Conservation (phyloP, 2,113 vertebrate genomes). For the Raphicerus campestris region DNA sequence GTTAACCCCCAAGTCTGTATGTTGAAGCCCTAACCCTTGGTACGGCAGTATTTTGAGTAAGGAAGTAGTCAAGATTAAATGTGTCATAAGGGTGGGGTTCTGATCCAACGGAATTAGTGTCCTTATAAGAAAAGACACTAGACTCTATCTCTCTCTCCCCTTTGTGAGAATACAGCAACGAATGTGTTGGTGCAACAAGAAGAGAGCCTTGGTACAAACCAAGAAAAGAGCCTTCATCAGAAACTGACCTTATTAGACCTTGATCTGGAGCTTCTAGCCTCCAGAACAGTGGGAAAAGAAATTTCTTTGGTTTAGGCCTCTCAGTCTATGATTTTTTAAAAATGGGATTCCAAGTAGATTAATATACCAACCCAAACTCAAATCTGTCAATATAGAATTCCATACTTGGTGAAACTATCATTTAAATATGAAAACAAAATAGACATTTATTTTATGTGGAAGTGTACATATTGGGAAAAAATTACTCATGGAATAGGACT, state of each 20-base stretch:
- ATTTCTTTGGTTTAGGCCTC: not conserved
- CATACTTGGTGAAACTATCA: not conserved
- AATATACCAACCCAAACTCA: too few relatives aligned
- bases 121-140: not conserved
- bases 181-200: not conserved
- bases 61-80: not conserved
- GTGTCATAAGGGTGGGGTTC: not conserved
- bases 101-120: not conserved
- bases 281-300: not conserved
- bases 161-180: not conserved
- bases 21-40: not conserved
- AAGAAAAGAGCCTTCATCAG: not conserved
- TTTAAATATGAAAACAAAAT: not conserved
- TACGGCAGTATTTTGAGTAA: not conserved
- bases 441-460: not conserved
- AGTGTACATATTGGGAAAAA: not conserved
- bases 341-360: not conserved
- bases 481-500: not conserved
- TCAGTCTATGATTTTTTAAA: not conserved
- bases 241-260: not conserved
- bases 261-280: not conserved
- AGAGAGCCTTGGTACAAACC: not conserved
- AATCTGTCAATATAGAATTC: not conserved
- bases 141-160: not conserved
- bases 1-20: not conserved